Conservation (phyloP, 2,797 vertebrate species). For the Typhlichthys eigenmanni region DNA sequence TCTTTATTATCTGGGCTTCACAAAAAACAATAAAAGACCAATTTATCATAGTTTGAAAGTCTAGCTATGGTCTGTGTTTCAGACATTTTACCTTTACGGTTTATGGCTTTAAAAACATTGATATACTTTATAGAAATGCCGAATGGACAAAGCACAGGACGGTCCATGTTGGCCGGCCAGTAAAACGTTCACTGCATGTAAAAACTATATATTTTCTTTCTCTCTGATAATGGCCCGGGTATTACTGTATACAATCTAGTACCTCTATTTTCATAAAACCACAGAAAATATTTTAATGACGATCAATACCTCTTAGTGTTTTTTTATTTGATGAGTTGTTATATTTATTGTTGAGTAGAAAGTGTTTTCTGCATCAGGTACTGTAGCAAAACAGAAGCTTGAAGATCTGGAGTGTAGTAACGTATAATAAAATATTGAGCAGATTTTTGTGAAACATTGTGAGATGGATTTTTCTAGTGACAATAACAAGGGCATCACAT, state of each 20-base stretch:
- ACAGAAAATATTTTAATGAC: conserved; percentile 46
- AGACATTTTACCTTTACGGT: conserved; percentile 19
- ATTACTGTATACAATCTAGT: conserved; percentile 32
- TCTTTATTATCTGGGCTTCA: conserved; percentile 18
- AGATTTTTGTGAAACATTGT: conserved; percentile 52
- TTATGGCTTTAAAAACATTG: conserved; percentile 15
- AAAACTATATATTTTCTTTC: background rate
- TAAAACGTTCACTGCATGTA: background rate
- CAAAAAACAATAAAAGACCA: conserved; percentile 25
- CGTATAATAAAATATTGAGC: conserved; percentile 59
- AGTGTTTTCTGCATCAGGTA: conserved; percentile 13
- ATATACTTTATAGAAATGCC: conserved; percentile 28
- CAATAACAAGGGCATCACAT: conserved; percentile 32
- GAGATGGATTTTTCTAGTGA: conserved; percentile 45
- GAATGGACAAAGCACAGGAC: conserved; percentile 17
- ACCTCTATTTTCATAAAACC: conserved; percentile 32
- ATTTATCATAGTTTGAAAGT: conserved; percentile 7
- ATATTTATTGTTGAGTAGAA: conserved; percentile 26
- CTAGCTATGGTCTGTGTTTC: conserved; percentile 13
- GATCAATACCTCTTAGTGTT: conserved; percentile 58
- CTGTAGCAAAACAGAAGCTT: conserved; percentile 31
- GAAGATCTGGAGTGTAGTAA: conserved; percentile 20
- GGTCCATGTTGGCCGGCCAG: background rate
- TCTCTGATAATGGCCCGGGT: conserved; percentile 29
- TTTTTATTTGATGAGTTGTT: conserved; percentile 47